phyloP scores from a whole-genome alignment of 2,113 vertebrate species.

The Aleadryas rufinucha region DNA sequence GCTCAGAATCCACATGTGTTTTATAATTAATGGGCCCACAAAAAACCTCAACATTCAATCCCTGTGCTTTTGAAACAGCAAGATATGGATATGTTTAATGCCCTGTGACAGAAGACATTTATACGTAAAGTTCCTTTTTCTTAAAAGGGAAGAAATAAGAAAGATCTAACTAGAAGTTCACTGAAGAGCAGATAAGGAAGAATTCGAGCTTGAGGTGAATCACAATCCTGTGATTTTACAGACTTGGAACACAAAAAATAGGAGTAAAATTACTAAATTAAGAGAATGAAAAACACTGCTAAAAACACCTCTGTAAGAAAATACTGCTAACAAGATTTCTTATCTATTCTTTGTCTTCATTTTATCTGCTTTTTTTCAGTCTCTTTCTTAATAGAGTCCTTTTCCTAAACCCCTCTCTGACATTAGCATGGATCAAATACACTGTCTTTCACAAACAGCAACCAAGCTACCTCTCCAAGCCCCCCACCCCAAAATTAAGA shows the following conservation, averaged over 20 bases:
- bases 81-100: neutral
- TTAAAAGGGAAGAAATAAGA: neutral
- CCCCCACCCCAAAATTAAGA: neutral
- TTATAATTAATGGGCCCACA: slow-evolving; percentile 45
- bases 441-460: neutral
- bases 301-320: neutral
- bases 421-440: neutral
- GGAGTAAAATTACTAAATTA: neutral
- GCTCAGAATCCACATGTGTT: slow-evolving; percentile 26
- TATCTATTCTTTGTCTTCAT: neutral
- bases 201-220: neutral
- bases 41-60: neutral
- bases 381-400: neutral
- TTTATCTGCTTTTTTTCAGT: neutral
- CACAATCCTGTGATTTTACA: neutral
- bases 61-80: neutral
- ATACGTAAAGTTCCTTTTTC: neutral
- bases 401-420: neutral
- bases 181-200: neutral
- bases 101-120: neutral
- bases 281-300: neutral
- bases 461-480: neutral
- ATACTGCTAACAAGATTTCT: neutral
- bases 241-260: neutral
- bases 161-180: neutral